These are phyloP conservation scores for Alligator sinensis DNA, from an alignment of 2,113 vertebrate species.

Conservation along the genomic window DNA sequence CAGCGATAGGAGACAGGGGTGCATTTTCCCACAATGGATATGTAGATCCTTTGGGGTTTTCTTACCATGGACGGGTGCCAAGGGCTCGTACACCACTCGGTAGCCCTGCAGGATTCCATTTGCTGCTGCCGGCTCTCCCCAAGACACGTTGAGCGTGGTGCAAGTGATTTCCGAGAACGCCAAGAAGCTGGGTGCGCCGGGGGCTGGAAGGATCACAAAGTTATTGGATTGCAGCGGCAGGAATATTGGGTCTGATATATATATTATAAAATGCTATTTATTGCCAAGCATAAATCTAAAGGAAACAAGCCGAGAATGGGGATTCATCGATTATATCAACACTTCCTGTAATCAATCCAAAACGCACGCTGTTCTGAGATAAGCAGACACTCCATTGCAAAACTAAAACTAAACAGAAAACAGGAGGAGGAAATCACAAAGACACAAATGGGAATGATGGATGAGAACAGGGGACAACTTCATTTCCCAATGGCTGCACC, in stretches of 20 bases:
- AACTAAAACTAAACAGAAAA: background rate
- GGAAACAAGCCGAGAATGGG: background rate
- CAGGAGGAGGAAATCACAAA: background rate
- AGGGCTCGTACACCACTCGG: conserved; percentile 91
- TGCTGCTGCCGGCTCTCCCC: conserved; percentile 88
- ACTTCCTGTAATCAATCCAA: conserved; percentile 3
- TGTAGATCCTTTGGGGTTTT: background rate
- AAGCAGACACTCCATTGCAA: background rate
- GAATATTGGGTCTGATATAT: background rate
- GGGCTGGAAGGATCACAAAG: conserved; percentile 79
- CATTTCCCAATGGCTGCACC: background rate
- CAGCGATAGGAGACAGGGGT: conserved; percentile 31
- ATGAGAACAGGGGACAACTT: background rate
- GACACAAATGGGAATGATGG: background rate
- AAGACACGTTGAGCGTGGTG: conserved; percentile 91
- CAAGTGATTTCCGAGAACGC: conserved; percentile 93
- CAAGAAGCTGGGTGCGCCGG: conserved; percentile 89
- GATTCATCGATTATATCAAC: background rate
- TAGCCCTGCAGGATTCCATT: conserved; percentile 95
- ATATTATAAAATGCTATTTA: background rate
- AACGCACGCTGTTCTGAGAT: background rate
- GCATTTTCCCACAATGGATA: background rate
- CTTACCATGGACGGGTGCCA: conserved; percentile 90
- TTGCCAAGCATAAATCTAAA: conserved; percentile 11
- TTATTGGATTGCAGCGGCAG: background rate